These are phyloP conservation scores for Melanchra persicariae DNA, from an alignment of 2,888 invertebrate species.

Conservation along the genomic window DNA sequence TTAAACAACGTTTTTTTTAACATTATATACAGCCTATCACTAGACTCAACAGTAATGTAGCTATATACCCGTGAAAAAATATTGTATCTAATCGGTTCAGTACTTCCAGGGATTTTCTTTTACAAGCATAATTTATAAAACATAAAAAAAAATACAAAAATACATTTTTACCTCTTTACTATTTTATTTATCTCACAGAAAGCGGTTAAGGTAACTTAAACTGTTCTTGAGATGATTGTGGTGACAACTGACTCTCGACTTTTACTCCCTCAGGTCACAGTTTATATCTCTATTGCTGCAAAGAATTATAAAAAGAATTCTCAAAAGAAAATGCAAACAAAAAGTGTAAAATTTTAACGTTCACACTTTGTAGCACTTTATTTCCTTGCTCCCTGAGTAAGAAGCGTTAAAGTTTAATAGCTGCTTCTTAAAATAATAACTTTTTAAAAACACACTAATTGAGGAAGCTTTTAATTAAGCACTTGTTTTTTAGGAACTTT, in stretches of 20 bases:
- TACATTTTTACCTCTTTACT: too few species aligned
- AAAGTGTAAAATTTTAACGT: conserved; percentile 8
- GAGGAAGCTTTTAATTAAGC: conserved; percentile 47
- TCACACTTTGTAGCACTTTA: conserved; percentile 42
- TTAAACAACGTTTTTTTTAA: too few species aligned
- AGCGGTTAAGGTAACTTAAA: background rate
- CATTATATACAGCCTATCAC: too few species aligned
- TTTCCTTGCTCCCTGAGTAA: conserved; percentile 17
- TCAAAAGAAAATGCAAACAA: conserved; percentile 6
- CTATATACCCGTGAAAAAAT: too few species aligned
- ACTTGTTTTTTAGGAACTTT: conserved; percentile 26
- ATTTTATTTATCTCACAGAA: background rate
- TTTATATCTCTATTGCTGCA: background rate
- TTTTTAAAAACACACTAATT: conserved; percentile 31
- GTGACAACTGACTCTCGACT: background rate
- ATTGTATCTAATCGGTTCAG: too few species aligned
- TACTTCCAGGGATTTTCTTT: too few species aligned
- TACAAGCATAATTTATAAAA: too few species aligned
- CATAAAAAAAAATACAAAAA: too few species aligned
- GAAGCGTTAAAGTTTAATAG: conserved; percentile 17
- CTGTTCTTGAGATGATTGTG: background rate
- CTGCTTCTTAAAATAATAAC: conserved; percentile 37
- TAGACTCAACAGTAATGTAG: too few species aligned
- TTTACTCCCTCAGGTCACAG: background rate
- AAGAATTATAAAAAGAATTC: background rate